Base-by-base conservation (phyloP, 2,888 invertebrate genomes). In the Hypselothyrea guttata region DNA sequence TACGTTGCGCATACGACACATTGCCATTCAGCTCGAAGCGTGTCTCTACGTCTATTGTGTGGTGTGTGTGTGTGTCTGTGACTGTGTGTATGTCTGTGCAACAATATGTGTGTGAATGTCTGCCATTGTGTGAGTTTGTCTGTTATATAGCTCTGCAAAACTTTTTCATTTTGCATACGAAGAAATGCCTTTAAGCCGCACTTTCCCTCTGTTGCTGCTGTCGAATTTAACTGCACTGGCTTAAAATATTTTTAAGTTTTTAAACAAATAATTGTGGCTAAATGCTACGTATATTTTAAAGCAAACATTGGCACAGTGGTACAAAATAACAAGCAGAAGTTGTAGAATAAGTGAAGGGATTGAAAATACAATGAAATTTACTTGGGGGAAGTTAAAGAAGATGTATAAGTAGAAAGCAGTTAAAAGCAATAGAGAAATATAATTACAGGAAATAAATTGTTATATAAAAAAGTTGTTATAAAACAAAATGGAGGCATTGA, bases 1-100 rank as follows among this genome's bases (percentile, higher is more conserved):
- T 71, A 40, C 84, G 81, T 85, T 85, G 83, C 78, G 79, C 71
- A 85, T 79, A 83, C 86, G 86, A 83, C 78, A 75, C 86, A 75
- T 75, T 68, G 55, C 70, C 74, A 69, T 62, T 67, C 74, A 67
- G 57, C 81, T 79, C 53, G 52, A 44, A 71, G 55, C 78, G 58
- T 73, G 51, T 69, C 70, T 44, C 57, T 61, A 37, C 35, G 15
- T 31, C 61, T 68, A 31, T 58, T 35, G 2, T 45, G 9, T 34
- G 16, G 9, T 16, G 38, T 68, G 22, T 40, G 1, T 40, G 7
- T 40, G n/a, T 38, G 35, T 27, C 35, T 11, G 40, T 28, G 33
- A 13, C 11, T 40, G 34, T 35, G 35, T 35, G 41, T 40, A 55
- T 33, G 40, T 15, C 37, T 27, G 44, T 52, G 69, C 44, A 38